Percentiles rank a stretch among this genome's conserved stretches.
Conservation (phyloP, 2,797 vertebrate genomes). For the Enteromius treurensis region DNA sequence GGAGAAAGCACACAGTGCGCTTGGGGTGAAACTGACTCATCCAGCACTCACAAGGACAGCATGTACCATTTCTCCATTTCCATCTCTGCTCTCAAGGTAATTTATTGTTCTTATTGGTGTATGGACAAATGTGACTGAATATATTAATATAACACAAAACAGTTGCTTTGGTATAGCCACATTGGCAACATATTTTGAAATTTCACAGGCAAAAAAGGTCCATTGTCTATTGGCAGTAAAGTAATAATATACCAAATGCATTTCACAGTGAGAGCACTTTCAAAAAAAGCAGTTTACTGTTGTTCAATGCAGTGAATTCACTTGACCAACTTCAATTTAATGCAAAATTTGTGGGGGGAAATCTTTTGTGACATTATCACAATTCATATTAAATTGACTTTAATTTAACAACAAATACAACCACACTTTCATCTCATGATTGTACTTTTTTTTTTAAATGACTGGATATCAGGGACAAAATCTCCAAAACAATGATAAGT, state of each 20-base stretch:
- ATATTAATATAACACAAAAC: not conserved
- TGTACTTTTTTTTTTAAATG: not conserved
- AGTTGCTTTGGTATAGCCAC: not conserved
- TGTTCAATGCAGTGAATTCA: not conserved
- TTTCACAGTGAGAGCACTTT: not conserved
- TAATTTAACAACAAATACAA: not conserved
- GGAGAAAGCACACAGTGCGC: constrained; percentile 32
- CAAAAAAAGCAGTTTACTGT: not conserved
- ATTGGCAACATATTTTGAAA: not conserved
- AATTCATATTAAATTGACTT: not conserved
- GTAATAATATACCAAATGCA: not conserved
- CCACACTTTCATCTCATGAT: not conserved
- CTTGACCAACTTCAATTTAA: not conserved
- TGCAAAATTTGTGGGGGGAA: not conserved
- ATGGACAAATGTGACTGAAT: constrained; percentile 7
- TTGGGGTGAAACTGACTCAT: constrained; percentile 46
- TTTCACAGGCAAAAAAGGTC: not conserved
- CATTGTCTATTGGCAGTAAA: not conserved
- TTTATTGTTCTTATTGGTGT: constrained; percentile 2
- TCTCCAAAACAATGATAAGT: not conserved
- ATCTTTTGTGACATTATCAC: not conserved
- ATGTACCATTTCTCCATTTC: constrained; percentile 31
- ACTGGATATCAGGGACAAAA: not conserved
- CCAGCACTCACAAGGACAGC: constrained; percentile 35
- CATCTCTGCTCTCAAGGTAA: constrained; percentile 15